These are phyloP conservation scores for Nematolebias whitei DNA, from an alignment of 2,113 vertebrate genomes.

Conservation along the genomic window DNA sequence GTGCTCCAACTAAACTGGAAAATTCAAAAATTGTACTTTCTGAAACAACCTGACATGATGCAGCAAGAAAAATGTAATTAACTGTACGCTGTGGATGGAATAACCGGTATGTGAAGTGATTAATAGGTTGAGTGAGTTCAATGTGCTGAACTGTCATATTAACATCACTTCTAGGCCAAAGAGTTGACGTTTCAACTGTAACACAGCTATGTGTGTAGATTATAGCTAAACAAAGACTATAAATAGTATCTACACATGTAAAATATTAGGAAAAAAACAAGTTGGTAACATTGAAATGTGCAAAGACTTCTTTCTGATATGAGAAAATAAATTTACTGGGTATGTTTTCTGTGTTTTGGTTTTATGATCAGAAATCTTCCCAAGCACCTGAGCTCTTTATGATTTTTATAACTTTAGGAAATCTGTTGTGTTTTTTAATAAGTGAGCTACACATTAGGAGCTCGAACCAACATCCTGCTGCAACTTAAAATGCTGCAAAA, in stretches of 20 bases:
- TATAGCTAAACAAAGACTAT: neutral
- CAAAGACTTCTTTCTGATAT: neutral
- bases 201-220: neutral
- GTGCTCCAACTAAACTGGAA: neutral
- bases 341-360: neutral
- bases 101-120: slow-evolving; percentile 16
- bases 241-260: neutral
- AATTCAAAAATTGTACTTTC: neutral
- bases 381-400: neutral
- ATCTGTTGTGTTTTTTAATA: neutral
- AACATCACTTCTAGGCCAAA: neutral
- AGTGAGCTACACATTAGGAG: neutral
- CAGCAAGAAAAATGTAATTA: slow-evolving; percentile 27
- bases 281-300: neutral
- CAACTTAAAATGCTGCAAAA: neutral
- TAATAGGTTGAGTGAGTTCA: slow-evolving; percentile 35
- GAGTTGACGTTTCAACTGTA: neutral
- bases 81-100: slow-evolving; percentile 6
- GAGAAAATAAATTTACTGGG: slow-evolving; percentile 2
- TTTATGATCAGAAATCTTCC: neutral
- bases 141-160: neutral
- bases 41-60: no score
- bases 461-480: neutral
- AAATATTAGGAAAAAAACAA: neutral
- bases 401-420: neutral